These are phyloP conservation scores for Andrena hattorfiana DNA, from an alignment of 2,888 invertebrate genomes.

Conservation along the genomic window DNA sequence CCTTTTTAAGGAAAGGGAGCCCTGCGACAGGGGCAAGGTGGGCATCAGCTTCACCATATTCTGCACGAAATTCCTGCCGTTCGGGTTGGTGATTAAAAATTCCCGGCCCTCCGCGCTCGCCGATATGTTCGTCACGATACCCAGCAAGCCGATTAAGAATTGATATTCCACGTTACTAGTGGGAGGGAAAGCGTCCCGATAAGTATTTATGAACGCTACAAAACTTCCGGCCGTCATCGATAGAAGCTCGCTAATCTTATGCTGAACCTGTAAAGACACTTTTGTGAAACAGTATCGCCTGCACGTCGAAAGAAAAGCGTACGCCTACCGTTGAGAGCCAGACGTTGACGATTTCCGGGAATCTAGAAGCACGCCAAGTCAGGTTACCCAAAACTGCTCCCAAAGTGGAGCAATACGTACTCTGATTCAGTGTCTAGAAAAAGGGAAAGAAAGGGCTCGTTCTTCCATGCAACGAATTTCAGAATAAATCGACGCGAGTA, in stretches of 20 bases:
- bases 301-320: too few relatives aligned
- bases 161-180: conserved; percentile 81
- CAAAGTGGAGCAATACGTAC: conserved; percentile 82
- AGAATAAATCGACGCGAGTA: not conserved
- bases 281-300: not conserved
- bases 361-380: conserved; percentile 83
- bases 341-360: conserved; percentile 78
- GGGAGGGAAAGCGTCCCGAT: conserved; percentile 77
- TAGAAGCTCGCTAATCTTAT: conserved; percentile 81
- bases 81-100: conserved; percentile 80
- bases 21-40: conserved; percentile 76
- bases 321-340: conserved; percentile 80
- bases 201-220: conserved; percentile 82
- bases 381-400: conserved; percentile 83
- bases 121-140: conserved; percentile 83
- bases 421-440: conserved; percentile 76
- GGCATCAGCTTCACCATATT: conserved; percentile 79
- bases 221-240: conserved; percentile 82
- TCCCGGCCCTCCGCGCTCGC: conserved; percentile 81
- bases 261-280: conserved; percentile 72
- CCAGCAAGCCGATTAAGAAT: conserved; percentile 82
- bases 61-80: conserved; percentile 79
- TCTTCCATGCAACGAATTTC: not conserved
- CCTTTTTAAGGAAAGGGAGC: conserved; percentile 79
- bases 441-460: not conserved